Conservation (phyloP, 2,797 vertebrate genomes). For the Premnoplex brunnescens region DNA sequence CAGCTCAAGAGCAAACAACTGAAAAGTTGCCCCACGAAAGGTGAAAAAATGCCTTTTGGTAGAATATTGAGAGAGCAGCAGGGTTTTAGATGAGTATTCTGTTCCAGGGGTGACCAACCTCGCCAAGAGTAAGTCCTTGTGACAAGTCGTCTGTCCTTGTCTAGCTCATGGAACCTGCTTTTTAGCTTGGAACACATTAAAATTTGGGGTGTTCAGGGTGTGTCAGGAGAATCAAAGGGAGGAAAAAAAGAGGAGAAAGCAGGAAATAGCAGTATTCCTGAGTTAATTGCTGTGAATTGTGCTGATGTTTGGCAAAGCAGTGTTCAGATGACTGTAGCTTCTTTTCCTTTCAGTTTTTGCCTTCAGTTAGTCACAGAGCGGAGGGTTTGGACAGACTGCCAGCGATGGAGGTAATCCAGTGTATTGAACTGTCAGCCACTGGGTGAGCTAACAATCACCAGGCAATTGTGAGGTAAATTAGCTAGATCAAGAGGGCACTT, state of each 20-base stretch:
- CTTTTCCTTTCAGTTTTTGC: background rate
- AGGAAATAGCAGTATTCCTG: background rate
- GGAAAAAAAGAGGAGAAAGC: background rate
- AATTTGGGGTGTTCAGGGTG: background rate
- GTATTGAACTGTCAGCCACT: background rate
- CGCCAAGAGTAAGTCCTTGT: rapidly evolving
- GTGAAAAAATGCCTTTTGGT: background rate
- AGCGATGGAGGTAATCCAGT: background rate
- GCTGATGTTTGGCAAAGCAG: background rate
- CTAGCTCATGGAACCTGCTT: background rate
- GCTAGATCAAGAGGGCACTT: constrained; percentile 25
- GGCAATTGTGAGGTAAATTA: background rate
- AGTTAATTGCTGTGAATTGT: background rate
- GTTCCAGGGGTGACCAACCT: background rate
- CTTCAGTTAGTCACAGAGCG: background rate
- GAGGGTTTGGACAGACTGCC: background rate
- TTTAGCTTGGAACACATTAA: background rate
- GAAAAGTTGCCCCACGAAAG: background rate
- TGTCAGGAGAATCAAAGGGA: background rate
- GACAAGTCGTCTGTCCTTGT: background rate
- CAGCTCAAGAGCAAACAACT: constrained; percentile 3
- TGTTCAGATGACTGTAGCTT: background rate
- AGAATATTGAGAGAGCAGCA: background rate
- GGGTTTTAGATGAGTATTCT: background rate
- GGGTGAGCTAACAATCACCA: background rate